Conservation (phyloP, 2,888 invertebrate genomes). For the Calliopum simillimum region DNA sequence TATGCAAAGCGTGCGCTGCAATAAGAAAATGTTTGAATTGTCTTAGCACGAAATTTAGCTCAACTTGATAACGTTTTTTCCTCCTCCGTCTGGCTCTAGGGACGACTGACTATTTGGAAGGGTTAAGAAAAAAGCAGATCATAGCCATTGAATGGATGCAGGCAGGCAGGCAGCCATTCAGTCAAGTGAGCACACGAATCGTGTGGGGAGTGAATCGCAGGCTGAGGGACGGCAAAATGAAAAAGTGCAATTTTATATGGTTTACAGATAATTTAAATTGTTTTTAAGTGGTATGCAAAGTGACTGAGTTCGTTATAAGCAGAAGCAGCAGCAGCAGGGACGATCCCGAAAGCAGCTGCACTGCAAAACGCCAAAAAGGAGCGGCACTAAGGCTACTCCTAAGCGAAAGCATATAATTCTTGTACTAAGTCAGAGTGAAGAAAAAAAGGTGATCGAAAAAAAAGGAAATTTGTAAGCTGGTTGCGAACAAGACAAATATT, state of each 20-base stretch:
- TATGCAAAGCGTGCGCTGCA: neutral
- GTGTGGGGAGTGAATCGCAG: neutral
- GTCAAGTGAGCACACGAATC: neutral
- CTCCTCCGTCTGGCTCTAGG: neutral
- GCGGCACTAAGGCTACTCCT: neutral
- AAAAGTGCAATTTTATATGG: conserved; percentile 38
- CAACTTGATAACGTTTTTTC: conserved; percentile 30
- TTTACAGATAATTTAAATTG: conserved; percentile 45
- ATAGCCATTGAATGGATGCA: neutral
- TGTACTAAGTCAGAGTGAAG: neutral
- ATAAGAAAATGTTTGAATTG: conserved; percentile 26
- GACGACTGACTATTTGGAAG: neutral
- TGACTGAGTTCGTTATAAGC: conserved; percentile 31
- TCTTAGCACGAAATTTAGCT: conserved; percentile 41
- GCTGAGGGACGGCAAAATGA: neutral
- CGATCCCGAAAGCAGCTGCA: conserved; percentile 20
- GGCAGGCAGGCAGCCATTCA: neutral
- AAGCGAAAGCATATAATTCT: neutral
- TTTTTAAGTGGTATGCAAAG: conserved; percentile 46
- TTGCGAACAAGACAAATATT: neutral
- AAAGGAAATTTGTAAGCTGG: conserved; percentile 5
- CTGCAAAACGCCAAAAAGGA: neutral
- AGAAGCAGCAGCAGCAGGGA: neutral
- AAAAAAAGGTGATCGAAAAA: conserved; percentile 1
- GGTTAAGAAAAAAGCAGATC: neutral